phyloP scores from a whole-genome alignment of 2,113 vertebrate genomes.

The Tapirus terrestris region DNA sequence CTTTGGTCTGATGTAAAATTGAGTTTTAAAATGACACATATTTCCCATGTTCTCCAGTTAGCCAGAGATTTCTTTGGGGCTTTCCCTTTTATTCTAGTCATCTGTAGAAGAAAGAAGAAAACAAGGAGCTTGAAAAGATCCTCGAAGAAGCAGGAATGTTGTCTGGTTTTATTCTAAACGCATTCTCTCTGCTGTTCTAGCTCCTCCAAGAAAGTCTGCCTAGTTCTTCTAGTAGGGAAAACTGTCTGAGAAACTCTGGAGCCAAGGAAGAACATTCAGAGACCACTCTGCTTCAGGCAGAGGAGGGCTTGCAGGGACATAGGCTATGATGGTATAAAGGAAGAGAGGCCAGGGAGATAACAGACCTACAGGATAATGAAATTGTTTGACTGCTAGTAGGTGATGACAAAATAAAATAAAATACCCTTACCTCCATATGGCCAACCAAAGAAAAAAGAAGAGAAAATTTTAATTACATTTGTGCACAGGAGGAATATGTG shows the following conservation, averaged over 20 bases:
- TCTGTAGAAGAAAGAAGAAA: not conserved
- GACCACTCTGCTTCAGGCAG: not conserved
- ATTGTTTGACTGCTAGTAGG: not conserved
- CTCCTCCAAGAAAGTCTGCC: no score
- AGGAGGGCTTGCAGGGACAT: accelerated
- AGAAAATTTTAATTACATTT: not conserved
- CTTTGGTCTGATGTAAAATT: not conserved
- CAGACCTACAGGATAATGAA: not conserved
- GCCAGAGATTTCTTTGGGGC: not conserved
- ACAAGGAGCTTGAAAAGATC: not conserved
- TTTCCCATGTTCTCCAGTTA: not conserved
- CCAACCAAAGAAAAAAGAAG: not conserved
- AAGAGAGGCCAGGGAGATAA: not conserved
- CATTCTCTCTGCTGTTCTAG: not conserved
- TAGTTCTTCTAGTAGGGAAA: not conserved
- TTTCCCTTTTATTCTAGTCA: not conserved
- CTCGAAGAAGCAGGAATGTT: not conserved
- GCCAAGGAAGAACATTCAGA: not conserved
- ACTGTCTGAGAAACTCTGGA: not conserved
- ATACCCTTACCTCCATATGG: not conserved
- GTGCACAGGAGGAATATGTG: not conserved
- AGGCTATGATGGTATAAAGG: accelerated
- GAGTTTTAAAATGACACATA: conserved; percentile 46
- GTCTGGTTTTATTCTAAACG: not conserved
- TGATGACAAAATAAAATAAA: not conserved